Conservation (phyloP, 2,797 vertebrate genomes). For the Notoglanidium macrostoma region DNA sequence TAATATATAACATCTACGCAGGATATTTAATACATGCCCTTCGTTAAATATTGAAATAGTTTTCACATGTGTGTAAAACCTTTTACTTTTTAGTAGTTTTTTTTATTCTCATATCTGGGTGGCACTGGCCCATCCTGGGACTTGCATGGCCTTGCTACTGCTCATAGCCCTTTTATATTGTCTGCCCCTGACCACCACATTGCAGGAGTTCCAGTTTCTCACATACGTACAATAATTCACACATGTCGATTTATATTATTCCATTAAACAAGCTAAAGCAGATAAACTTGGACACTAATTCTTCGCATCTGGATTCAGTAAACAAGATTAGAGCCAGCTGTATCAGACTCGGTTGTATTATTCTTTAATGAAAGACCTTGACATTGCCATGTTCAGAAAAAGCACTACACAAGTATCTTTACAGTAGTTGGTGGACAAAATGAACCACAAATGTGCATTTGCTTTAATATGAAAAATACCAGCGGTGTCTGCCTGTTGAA, state of each 20-base stretch:
- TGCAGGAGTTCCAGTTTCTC: background rate
- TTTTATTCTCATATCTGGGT: too few species aligned
- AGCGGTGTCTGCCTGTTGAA: background rate
- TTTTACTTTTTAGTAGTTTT: too few species aligned
- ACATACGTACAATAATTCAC: background rate
- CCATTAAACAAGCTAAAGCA: constrained; percentile 21
- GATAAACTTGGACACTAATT: background rate
- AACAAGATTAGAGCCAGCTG: constrained; percentile 20
- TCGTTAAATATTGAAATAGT: too few species aligned
- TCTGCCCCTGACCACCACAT: background rate
- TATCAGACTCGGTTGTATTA: background rate
- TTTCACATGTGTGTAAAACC: too few species aligned
- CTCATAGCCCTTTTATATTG: background rate
- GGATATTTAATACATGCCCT: too few species aligned
- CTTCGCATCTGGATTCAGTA: background rate
- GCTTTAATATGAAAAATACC: background rate
- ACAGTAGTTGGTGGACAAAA: background rate
- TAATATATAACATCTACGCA: too few species aligned
- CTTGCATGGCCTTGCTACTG: too few species aligned
- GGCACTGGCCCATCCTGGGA: too few species aligned
- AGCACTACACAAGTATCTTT: background rate
- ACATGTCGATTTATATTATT: background rate
- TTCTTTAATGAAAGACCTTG: background rate
- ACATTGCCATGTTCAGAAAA: background rate
- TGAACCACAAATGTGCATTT: constrained; percentile 2